Evolutionary conservation across 2,797 vertebrate species (phyloP).

Genomic region (Balearica regulorum): DNA sequence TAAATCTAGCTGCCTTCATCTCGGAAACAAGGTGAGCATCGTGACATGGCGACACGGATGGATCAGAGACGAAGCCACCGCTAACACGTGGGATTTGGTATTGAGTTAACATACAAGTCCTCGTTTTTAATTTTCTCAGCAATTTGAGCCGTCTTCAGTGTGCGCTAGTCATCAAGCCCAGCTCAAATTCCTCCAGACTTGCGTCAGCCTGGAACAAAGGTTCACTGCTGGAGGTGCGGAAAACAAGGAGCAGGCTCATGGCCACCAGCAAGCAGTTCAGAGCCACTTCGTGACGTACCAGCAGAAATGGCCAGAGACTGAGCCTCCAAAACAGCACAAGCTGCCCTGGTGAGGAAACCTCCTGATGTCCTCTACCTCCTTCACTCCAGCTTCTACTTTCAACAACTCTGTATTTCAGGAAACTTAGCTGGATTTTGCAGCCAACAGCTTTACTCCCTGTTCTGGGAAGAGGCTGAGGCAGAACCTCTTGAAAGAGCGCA

Average conservation of each 20-base stretch:
- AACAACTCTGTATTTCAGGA: not conserved
- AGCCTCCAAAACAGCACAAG: not conserved
- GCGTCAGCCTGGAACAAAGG: not conserved
- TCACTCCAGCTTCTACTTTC: not conserved
- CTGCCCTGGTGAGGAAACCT: not conserved
- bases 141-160: not conserved
- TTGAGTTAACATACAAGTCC: not conserved
- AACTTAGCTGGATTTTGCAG: not conserved
- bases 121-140: not conserved
- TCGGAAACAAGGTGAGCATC: not conserved
- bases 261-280: not conserved
- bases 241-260: not conserved
- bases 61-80: not conserved
- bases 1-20: not conserved
- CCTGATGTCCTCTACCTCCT: not conserved
- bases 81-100: not conserved
- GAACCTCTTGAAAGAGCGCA: not conserved
- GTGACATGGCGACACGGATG: accelerated
- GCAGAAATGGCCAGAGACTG: not conserved
- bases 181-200: not conserved
- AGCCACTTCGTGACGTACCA: not conserved
- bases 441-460: not conserved
- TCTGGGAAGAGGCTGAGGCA: not conserved
- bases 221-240: not conserved
- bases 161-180: not conserved